Evolutionary conservation across 1,140 invertebrate genomes (phyloP).

Genomic region (Caenorhabditis brenneri): DNA sequence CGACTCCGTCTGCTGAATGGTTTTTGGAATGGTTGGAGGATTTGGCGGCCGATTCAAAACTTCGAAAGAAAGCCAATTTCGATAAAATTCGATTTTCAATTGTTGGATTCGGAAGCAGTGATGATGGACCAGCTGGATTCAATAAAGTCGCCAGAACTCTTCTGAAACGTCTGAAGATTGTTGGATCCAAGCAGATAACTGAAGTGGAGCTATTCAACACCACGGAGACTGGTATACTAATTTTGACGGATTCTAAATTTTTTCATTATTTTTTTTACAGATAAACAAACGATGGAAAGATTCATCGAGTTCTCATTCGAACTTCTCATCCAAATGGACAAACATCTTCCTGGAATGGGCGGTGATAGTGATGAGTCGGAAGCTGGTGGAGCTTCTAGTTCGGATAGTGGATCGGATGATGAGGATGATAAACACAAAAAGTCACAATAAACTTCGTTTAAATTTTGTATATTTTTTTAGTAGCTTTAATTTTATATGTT

Average conservation of each 20-base stretch:
- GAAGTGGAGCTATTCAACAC: conserved; percentile 44
- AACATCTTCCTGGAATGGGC: conserved; percentile 35
- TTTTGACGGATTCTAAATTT: neutral
- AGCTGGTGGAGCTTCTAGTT: neutral
- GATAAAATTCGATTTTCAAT: conserved; percentile 44
- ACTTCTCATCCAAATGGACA: conserved; percentile 19
- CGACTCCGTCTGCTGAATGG: conserved; percentile 51
- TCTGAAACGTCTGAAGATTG: conserved; percentile 28
- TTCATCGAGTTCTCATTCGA: conserved; percentile 3
- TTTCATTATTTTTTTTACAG: neutral
- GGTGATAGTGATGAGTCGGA: neutral
- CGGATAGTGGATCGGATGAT: neutral
- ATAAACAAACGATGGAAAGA: neutral
- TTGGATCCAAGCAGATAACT: conserved; percentile 30
- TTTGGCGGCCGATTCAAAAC: conserved; percentile 44
- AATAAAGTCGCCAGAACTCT: conserved; percentile 18
- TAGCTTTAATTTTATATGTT: neutral
- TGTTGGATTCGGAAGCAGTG: conserved; percentile 44
- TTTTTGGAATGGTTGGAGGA: conserved; percentile 59
- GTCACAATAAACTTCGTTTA: neutral
- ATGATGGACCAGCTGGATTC: conserved; percentile 1
- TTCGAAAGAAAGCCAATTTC: conserved; percentile 52
- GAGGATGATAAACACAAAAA: conserved; percentile 37
- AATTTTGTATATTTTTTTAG: neutral
- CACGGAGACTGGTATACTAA: neutral